Conservation (phyloP, 2,113 vertebrate species). For the Cryptotis parvus region DNA sequence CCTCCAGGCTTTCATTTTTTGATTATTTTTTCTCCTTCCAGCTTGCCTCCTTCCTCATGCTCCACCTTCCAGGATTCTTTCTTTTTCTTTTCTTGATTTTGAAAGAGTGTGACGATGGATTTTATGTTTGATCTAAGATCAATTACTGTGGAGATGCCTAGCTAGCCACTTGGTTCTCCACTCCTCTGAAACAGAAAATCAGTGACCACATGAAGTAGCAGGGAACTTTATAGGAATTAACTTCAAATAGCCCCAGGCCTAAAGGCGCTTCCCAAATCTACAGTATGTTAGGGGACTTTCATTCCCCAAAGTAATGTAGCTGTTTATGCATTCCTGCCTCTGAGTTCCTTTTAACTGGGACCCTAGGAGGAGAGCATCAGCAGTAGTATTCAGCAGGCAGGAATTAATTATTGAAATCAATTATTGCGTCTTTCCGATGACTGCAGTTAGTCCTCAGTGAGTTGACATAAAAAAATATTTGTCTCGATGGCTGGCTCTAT, state of each 20-base stretch:
- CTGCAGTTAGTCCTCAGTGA: constrained; percentile 77
- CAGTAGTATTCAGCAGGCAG: constrained; percentile 82
- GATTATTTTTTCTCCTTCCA: not conserved
- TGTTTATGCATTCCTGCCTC: constrained; percentile 85
- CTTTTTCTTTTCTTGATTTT: not conserved
- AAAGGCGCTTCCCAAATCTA: constrained; percentile 87
- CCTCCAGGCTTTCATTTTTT: constrained; percentile 1
- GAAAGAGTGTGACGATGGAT: not conserved
- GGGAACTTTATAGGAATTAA: constrained; percentile 81
- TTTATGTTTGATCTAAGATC: constrained; percentile 65
- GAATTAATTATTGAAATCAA: constrained; percentile 91
- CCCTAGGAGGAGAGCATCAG: constrained; percentile 78
- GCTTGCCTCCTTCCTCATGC: not conserved
- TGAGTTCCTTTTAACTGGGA: constrained; percentile 84
- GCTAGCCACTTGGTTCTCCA: constrained; percentile 58
- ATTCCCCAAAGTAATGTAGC: constrained; percentile 86
- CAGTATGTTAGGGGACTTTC: constrained; percentile 88
- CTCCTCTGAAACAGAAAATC: constrained; percentile 77
- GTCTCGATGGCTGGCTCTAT: constrained; percentile 80
- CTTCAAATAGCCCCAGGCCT: constrained; percentile 83
- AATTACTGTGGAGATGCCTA: constrained; percentile 64
- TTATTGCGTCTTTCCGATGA: constrained; percentile 84
- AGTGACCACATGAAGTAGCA: constrained; percentile 78
- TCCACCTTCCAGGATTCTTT: not conserved
- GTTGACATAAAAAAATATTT: constrained; percentile 80